phyloP scores from a whole-genome alignment of 2,888 invertebrate genomes.

The Glaucopsyche alexis region DNA sequence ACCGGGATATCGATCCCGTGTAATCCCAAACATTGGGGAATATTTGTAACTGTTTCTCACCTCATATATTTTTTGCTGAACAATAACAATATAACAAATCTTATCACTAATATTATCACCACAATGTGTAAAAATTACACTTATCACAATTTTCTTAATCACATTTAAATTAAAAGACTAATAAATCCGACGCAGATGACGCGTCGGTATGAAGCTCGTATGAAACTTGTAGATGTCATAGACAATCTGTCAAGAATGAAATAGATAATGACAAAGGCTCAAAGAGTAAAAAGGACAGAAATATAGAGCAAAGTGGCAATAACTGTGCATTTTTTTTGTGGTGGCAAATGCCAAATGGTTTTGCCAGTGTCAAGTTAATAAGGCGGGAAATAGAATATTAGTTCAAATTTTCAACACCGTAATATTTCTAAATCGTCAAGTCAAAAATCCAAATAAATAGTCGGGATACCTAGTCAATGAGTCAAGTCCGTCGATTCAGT shows the following conservation, averaged over 20 bases:
- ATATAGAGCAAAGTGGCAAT: slow-evolving; percentile 23
- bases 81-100: slow-evolving; percentile 77
- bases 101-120: slow-evolving; percentile 77
- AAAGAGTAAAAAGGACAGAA: slow-evolving; percentile 22
- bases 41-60: slow-evolving; percentile 59
- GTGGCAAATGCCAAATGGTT: no score
- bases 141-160: slow-evolving; percentile 79
- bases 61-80: slow-evolving; percentile 69
- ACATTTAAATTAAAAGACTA: slow-evolving; percentile 70
- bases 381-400: no score
- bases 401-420: no score
- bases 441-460: no score
- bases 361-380: not conserved
- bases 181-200: slow-evolving; percentile 71
- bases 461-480: no score
- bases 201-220: slow-evolving; percentile 70
- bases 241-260: slow-evolving; percentile 35
- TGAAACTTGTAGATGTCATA: slow-evolving; percentile 63
- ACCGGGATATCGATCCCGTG: slow-evolving; percentile 76
- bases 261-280: not conserved
- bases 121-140: slow-evolving; percentile 77
- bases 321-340: no score
- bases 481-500: no score
- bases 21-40: slow-evolving; percentile 71
- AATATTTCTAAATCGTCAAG: no score